These are phyloP conservation scores for Galerucella calmariensis DNA, from an alignment of 2,888 invertebrate species.

Conservation along the genomic window DNA sequence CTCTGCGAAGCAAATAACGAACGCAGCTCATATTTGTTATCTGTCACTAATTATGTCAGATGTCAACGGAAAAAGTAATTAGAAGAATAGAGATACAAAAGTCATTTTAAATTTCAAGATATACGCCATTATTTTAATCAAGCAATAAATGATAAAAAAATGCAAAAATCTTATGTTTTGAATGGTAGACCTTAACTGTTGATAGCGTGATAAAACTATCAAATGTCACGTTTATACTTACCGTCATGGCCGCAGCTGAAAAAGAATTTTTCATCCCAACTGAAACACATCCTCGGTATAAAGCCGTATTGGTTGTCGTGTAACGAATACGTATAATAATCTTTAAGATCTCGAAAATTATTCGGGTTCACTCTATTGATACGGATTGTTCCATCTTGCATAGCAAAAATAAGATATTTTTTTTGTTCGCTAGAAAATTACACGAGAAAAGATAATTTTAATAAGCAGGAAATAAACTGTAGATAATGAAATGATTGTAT, in stretches of 20 bases:
- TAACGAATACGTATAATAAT: conserved; percentile 78
- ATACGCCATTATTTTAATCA: no score
- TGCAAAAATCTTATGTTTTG: no score
- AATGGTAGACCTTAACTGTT: no score
- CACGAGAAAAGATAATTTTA: background rate
- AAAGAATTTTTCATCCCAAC: conserved; percentile 70
- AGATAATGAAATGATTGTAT: no score
- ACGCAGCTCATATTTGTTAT: no score
- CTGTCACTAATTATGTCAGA: no score
- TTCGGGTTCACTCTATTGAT: conserved; percentile 66
- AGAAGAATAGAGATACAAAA: no score
- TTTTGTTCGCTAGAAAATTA: conserved; percentile 62
- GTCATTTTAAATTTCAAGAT: no score
- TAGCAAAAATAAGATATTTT: conserved; percentile 70
- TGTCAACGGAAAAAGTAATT: no score
- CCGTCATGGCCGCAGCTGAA: conserved; percentile 69
- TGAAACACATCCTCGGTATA: conserved; percentile 73
- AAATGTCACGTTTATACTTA: background rate
- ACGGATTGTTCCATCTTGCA: conserved; percentile 72
- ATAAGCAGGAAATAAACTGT: no score
- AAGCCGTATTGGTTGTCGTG: conserved; percentile 79
- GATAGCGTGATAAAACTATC: background rate
- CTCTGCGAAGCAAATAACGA: no score
- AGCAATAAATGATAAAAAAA: no score
- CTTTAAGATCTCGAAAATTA: conserved; percentile 69